Base-by-base conservation (phyloP, 2,888 invertebrate genomes). In the Drosophila vallismaia region DNA sequence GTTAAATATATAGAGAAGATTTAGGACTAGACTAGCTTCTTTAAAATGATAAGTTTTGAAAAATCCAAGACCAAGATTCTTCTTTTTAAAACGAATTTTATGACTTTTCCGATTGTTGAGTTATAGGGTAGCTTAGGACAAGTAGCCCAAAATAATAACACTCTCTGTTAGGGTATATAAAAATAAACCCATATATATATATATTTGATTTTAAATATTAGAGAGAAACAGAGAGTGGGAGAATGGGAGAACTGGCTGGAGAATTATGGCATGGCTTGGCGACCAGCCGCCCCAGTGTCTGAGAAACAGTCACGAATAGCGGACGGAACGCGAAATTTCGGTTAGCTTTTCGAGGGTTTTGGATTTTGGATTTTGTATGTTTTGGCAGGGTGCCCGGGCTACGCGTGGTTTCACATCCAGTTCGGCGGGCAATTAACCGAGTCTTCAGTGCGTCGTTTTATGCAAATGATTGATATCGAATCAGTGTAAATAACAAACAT, bases 251-350 rank as follows among this genome's bases (percentile, higher is more conserved):
- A 36, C 44, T 26, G 40, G 68, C 79, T 86, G 84, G 88, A 83
- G 72, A 73, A 78, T 19, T 19, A 19, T 71, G 56, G 57, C 19
- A 19, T 50, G 54, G 81, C 54, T 45, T 45, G 26, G n/a, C 12
- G n/a, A 36, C 31, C 40, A 19, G 62, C n/a, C 75, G 87, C 78
- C 82, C 78, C 72, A 83, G 83, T 83, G 71, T 78, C 79, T 82
- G 57, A 83, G 64, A 64, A 81, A 76, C 88, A 74, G 70, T 71
- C 66, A 68, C 79, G 86, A 79, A 71, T 49, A 71, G 60, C 79
- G 82, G 88, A 69, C 52, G 55, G 50, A 29, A 51, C 55, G 49
- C 36, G 10, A 14, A 48, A 29, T 48, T 48, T 40, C 38, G 38
- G 64, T 31, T 24, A 4, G 2, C 29, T 26, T 52, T 56, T 40